These are phyloP conservation scores for Tadarida brasiliensis DNA, from an alignment of 2,797 vertebrate species.

Conservation along the genomic window DNA sequence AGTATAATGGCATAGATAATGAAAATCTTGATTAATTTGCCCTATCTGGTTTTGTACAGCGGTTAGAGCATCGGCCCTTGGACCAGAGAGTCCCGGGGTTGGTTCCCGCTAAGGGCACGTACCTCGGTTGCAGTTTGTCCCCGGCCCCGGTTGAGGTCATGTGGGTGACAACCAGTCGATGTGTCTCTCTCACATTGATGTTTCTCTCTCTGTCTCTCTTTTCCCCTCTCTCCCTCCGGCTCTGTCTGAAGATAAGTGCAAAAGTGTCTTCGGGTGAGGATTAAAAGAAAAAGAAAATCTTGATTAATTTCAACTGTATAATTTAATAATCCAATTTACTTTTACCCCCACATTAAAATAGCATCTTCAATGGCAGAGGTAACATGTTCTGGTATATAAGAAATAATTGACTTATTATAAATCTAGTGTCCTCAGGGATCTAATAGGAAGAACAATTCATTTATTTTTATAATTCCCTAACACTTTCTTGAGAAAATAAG, in stretches of 20 bases:
- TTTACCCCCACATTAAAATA: slow-evolving; percentile 60
- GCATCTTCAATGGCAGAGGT: not conserved
- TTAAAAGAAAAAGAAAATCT: not conserved
- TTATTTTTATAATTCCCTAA: slow-evolving; percentile 31
- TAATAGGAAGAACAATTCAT: not conserved
- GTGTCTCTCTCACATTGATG: too few relatives aligned
- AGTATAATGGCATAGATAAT: not conserved
- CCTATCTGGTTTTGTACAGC: too few relatives aligned
- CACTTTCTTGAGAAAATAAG: not conserved
- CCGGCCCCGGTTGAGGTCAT: too few relatives aligned
- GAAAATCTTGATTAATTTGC: not conserved
- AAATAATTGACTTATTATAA: slow-evolving; percentile 47
- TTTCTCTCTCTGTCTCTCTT: too few relatives aligned
- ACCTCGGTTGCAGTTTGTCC: too few relatives aligned
- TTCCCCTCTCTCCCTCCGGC: too few relatives aligned
- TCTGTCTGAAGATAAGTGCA: too few relatives aligned
- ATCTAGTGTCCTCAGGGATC: not conserved
- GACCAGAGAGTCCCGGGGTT: too few relatives aligned
- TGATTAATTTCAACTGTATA: slow-evolving; percentile 25
- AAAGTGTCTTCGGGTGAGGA: too few relatives aligned
- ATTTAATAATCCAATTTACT: slow-evolving; percentile 44
- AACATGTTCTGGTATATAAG: not conserved
- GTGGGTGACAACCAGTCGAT: too few relatives aligned
- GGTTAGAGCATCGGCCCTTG: too few relatives aligned
- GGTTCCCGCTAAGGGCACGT: too few relatives aligned